A percentile compares a stretch with the other conserved stretches of the same genome.
These are phyloP conservation scores for Mimas tiliae DNA, from an alignment of 2,888 invertebrate genomes.

Conservation along the genomic window DNA sequence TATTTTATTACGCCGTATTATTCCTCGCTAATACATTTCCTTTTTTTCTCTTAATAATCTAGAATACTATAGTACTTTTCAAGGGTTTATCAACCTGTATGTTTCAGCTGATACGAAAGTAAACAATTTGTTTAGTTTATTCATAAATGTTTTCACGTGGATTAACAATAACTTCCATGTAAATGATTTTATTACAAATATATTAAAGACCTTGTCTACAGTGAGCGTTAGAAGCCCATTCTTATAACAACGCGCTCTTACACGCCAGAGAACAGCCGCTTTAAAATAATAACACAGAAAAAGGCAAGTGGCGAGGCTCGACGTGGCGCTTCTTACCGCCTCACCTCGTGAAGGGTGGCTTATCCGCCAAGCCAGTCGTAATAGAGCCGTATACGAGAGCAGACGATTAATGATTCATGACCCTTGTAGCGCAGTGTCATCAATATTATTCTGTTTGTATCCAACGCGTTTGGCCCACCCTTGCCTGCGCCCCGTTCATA, in stretches of 20 bases:
- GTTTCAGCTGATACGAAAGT: no score
- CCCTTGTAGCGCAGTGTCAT: conserved; percentile 84
- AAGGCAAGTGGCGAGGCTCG: conserved; percentile 36
- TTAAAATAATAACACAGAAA: conserved; percentile 29
- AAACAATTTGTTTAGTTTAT: no score
- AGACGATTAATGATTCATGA: conserved; percentile 85
- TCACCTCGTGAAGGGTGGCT: conserved; percentile 75
- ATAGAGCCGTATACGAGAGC: conserved; percentile 83
- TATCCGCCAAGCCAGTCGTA: conserved; percentile 80
- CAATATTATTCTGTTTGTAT: conserved; percentile 85
- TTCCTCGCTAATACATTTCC: no score
- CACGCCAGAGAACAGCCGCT: neutral
- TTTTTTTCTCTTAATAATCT: no score
- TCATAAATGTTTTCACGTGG: no score
- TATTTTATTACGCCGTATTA: no score
- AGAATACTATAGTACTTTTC: no score
- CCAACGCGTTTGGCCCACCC: conserved; percentile 81
- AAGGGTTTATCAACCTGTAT: no score
- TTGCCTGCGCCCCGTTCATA: conserved; percentile 82
- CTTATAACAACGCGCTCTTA: neutral
- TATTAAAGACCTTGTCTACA: conserved; percentile 16
- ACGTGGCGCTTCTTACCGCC: conserved; percentile 24
- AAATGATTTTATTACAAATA: no score
- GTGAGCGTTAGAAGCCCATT: neutral
- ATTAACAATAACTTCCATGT: no score